Evolutionary conservation across 37 sponge, comb jelly and placozoan genomes (phyloP).

Genomic region (Halichondria panicea): DNA sequence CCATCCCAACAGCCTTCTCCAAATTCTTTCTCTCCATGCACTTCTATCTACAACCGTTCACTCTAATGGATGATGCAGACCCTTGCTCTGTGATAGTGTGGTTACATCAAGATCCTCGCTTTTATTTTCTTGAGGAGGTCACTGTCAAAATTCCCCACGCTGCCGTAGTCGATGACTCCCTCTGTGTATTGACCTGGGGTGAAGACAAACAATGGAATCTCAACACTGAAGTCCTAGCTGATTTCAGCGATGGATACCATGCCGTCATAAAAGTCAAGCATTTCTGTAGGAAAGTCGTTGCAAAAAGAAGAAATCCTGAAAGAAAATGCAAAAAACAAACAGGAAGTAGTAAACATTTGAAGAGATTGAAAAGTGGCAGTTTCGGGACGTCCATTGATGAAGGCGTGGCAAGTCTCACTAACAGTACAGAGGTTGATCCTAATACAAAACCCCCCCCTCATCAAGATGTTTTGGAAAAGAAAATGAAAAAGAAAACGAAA

Average conservation of each 20-base stretch:
- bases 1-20: background rate
- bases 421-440: background rate
- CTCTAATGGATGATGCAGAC: background rate
- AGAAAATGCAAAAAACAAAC: background rate
- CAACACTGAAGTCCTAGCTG: background rate
- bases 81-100: background rate
- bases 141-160: background rate
- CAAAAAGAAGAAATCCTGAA: background rate
- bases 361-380: background rate
- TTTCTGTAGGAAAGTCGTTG: background rate
- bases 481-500: no score
- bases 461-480: no score
- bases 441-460: background rate
- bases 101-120: background rate
- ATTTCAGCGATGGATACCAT: constrained; percentile 3
- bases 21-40: background rate
- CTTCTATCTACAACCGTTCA: background rate
- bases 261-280: background rate
- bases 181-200: background rate
- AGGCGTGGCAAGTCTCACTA: background rate
- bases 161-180: background rate
- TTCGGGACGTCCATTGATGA: background rate
- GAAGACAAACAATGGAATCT: background rate
- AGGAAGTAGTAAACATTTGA: background rate
- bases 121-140: background rate